A percentile compares a stretch with the other conserved stretches of the same genome.
These are phyloP conservation scores for Spea hammondii DNA, from an alignment of 2,797 vertebrate species.

Conservation along the genomic window DNA sequence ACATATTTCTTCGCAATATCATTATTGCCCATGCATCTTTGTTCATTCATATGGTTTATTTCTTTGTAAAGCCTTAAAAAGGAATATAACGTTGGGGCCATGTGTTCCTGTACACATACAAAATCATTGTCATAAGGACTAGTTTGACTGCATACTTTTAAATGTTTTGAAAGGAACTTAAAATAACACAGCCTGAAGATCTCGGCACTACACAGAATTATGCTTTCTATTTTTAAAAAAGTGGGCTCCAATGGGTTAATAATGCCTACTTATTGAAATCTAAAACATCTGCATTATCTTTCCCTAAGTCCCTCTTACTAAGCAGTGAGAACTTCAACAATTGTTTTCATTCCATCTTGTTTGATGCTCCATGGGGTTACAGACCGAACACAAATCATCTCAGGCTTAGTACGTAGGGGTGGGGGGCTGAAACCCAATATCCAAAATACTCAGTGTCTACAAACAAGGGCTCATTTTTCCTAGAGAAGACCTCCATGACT, in stretches of 20 bases:
- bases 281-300: constrained; percentile 90
- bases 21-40: too few relatives aligned
- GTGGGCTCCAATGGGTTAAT: not conserved
- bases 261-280: constrained; percentile 64
- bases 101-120: too few relatives aligned
- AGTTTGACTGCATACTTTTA: too few relatives aligned
- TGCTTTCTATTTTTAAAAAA: too few relatives aligned
- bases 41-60: too few relatives aligned
- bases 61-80: too few relatives aligned
- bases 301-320: constrained; percentile 70
- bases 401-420: constrained; percentile 70
- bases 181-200: too few relatives aligned
- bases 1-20: too few relatives aligned
- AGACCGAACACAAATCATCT: constrained; percentile 94
- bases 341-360: constrained; percentile 82
- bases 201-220: too few relatives aligned
- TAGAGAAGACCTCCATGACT: constrained; percentile 30
- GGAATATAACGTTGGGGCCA: too few relatives aligned
- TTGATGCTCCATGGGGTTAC: constrained; percentile 89
- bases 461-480: constrained; percentile 63
- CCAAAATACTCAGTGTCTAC: constrained; percentile 71
- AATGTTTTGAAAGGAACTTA: too few relatives aligned
- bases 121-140: too few relatives aligned
- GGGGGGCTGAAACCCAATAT: constrained; percentile 84
- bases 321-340: constrained; percentile 82